A percentile compares a stretch with the other conserved stretches of the same genome.
These are phyloP conservation scores for Nycticebus coucang DNA, from an alignment of 2,113 vertebrate species.

Conservation along the genomic window DNA sequence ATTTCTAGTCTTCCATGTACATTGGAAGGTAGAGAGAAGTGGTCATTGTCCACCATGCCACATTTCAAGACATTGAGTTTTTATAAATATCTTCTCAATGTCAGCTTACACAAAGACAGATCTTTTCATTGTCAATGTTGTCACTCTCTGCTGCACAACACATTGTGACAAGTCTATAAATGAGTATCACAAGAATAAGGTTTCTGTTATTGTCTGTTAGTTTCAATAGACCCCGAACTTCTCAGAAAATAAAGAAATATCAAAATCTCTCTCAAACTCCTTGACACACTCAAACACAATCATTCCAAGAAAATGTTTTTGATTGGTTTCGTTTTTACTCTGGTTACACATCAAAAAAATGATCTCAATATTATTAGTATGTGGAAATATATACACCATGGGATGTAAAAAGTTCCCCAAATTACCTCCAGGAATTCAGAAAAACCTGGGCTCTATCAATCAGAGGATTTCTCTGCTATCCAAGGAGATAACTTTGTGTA, in stretches of 20 bases:
- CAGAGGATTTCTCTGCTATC: background rate
- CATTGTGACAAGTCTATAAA: background rate
- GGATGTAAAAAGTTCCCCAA: background rate
- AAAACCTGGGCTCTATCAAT: background rate
- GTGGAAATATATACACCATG: background rate
- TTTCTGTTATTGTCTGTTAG: background rate
- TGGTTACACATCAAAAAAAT: background rate
- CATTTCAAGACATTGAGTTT: background rate
- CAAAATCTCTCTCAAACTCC: background rate
- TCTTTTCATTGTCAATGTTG: background rate
- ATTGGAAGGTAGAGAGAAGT: background rate
- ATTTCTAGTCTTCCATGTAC: background rate
- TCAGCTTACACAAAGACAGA: background rate
- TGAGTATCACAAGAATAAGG: background rate
- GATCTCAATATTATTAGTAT: background rate
- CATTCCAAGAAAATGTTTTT: background rate
- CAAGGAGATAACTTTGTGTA: background rate
- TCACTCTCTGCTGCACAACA: background rate
- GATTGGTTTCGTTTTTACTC: background rate
- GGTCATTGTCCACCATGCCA: background rate
- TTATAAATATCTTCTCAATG: conserved; percentile 10
- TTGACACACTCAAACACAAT: background rate
- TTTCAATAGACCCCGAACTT: conserved; percentile 11
- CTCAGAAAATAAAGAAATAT: background rate
- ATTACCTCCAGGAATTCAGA: background rate